phyloP scores from a whole-genome alignment of 2,888 invertebrate genomes.

The Pandemis heparana region DNA sequence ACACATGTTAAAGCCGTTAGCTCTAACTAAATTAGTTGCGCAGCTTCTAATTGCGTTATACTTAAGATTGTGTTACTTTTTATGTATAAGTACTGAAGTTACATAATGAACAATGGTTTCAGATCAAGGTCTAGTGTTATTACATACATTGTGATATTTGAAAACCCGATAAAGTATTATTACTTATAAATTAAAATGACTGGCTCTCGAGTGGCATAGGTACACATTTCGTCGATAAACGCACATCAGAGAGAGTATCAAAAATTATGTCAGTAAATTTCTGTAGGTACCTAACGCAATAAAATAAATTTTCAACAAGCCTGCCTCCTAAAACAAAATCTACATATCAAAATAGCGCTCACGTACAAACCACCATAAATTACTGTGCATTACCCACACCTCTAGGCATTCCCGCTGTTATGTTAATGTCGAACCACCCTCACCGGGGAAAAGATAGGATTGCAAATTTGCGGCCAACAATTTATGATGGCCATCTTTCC shows the following conservation, averaged over 20 bases:
- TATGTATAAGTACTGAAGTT: neutral
- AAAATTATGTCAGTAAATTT: neutral
- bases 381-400: slow-evolving; percentile 70
- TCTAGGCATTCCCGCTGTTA: slow-evolving; percentile 68
- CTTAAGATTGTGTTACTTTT: neutral
- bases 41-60: neutral
- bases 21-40: neutral
- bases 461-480: slow-evolving; percentile 85
- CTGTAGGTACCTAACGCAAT: neutral
- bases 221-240: too few relatives aligned
- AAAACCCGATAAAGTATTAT: too few relatives aligned
- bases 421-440: slow-evolving; percentile 80
- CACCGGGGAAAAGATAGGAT: slow-evolving; percentile 82
- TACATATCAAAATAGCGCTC: slow-evolving; percentile 37
- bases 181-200: too few relatives aligned
- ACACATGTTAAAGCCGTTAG: neutral
- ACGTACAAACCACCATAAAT: slow-evolving; percentile 38
- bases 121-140: neutral
- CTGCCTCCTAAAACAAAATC: slow-evolving; percentile 58
- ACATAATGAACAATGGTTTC: neutral
- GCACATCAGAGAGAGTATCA: too few relatives aligned
- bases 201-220: too few relatives aligned
- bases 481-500: slow-evolving; percentile 80
- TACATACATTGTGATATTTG: too few relatives aligned
- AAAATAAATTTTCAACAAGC: neutral